A percentile compares a stretch with the other conserved stretches of the same genome.
These are phyloP conservation scores for Hirudinaria manillensis DNA, from an alignment of 2,888 invertebrate genomes.

Conservation along the genomic window DNA sequence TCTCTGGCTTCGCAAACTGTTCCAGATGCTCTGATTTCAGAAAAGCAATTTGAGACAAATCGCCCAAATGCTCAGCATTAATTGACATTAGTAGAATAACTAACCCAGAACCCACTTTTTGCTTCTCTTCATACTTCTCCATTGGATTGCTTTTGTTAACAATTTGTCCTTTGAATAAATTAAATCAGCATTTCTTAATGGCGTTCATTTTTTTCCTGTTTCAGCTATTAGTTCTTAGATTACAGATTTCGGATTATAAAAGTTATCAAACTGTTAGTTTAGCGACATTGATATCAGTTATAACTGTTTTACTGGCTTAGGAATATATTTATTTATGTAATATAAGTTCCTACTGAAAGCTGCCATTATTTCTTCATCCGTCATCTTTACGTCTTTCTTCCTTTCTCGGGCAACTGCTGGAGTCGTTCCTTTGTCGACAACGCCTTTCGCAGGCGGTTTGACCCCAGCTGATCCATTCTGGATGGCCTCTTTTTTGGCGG, in stretches of 20 bases:
- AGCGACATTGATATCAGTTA: background rate
- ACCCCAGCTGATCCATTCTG: background rate
- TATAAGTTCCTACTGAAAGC: constrained; percentile 59
- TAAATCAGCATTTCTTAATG: constrained; percentile 19
- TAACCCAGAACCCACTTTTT: constrained; percentile 43
- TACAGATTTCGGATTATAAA: too few species aligned
- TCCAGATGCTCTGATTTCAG: constrained; percentile 77
- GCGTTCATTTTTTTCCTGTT: background rate
- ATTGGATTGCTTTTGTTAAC: constrained; percentile 38
- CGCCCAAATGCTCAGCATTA: background rate
- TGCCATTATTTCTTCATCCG: constrained; percentile 70
- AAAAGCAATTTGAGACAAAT: background rate
- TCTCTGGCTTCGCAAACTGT: constrained; percentile 98
- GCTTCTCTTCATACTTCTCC: constrained; percentile 39
- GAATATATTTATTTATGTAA: background rate
- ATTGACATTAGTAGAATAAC: background rate
- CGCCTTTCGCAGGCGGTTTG: background rate
- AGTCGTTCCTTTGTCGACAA: background rate
- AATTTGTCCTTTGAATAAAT: constrained; percentile 33
- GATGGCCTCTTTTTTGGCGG: background rate
- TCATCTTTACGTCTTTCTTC: constrained; percentile 55
- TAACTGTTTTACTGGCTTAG: background rate
- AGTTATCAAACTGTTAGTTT: background rate
- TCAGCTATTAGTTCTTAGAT: too few species aligned
- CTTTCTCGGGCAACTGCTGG: background rate